Evolutionary conservation across 2,888 invertebrate species (phyloP), one percentile per base, ranked within the genome.

Genomic region (Zeuzera pyrina): DNA sequence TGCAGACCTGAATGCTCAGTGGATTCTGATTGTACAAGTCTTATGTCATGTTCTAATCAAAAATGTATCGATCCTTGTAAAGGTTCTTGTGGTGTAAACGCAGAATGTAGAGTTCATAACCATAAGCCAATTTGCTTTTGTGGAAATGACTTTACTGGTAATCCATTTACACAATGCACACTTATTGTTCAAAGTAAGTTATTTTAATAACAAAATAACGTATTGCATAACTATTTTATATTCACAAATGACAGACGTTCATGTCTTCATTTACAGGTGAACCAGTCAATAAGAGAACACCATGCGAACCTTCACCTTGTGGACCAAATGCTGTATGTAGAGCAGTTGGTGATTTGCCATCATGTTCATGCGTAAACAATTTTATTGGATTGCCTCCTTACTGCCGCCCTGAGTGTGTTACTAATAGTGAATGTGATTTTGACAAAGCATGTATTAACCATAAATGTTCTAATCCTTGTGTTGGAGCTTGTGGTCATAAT

Each of bases 41-140:
- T 91, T 43, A 86, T 86, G 52, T 90, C 93, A 5, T 95, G 95
- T 53, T 87, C 90, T 3, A 91, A 91, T 55, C 88, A 89, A 41
- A 93, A 90, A 65, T 95, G 94, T 53, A 78, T 88, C 3, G 89
- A 94, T 54, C 93, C 94, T 21, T 95, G 94, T 49, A 86, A 87
- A 11, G 92, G 93, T 21, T 88, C 91, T 7, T 94, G 94, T 43
- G 94, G 94, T 37, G 84, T 89, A 43, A 86, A 87, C 30, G 91
- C 95, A 1, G 78, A 88, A 44, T 95, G 95, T 56, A 86, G 88
- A 52, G 89, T 92, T 1, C 88, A 93, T 41, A 92, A 93, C 57
- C 95, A 95, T 63, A 91, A 90, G 59, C 93, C 95, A 1, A 89
- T 94, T 30, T 95, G 95, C 58, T 90, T 88, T 44, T 95, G 95